Base-by-base conservation (phyloP, 2,113 vertebrate genomes). In the Varanus salvator region DNA sequence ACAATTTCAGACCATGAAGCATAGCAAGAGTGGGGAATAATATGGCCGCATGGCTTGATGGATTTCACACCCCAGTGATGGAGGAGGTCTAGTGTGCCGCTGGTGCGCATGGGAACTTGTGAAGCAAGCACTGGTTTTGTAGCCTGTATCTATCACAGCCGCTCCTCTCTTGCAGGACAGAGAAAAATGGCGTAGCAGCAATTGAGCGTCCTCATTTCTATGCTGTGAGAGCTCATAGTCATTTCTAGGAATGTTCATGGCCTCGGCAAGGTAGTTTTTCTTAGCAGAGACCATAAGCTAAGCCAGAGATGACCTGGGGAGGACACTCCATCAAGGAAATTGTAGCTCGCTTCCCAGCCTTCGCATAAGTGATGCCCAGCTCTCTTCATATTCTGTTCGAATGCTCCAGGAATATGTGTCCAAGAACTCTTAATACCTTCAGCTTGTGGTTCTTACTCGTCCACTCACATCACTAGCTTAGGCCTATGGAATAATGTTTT, bases 161-260 rank as follows among this genome's bases (percentile, higher is more conserved):
- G 92, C 93, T 95, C 81, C 95, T 96, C 93, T 95, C 93, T 91
- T 90, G 84, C 54, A 89, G 91, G 96, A 95, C 96, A 95, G 60
- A 96, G 95, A 97, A 96, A 97, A 97, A 97, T 96, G 95, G 95
- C 93, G 95, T 94, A 93, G 92, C 95, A 95, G 95, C 96, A 97
- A 97, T 97, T 95, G 96, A 96, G 96, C 91, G 94, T 95, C 91
- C 96, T 97, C 96, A 96, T 97, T 95, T 95, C 94, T 95, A 94
- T 96, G 95, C 91, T 50, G 94, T 90, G 92, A 94, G 93, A 95
- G 94, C 93, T 96, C n/a, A 86, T 95, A 94, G 93, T 96, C 96
- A 97, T 97, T 97, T 97, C 94, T 95, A 94, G 91, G 93, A 94
- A 95, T 91, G 92, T 85, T 96, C 94, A 95, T 90, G 94, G 95